phyloP scores from a whole-genome alignment of 2,888 invertebrate species.

The Amphipyra berbera region DNA sequence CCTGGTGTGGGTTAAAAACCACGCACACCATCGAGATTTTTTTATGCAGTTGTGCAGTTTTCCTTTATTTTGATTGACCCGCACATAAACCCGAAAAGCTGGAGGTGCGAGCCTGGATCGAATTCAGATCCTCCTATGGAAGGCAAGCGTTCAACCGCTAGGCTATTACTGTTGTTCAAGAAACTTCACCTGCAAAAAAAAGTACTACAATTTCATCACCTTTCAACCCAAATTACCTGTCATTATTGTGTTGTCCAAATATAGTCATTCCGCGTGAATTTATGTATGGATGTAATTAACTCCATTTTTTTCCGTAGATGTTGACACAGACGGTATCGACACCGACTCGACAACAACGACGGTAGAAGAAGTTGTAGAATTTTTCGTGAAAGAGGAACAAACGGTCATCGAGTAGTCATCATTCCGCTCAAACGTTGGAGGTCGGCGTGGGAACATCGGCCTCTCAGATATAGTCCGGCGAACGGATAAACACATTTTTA shows the following conservation, averaged over 20 bases:
- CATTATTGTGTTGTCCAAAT: background rate
- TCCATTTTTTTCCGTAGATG: constrained; percentile 90
- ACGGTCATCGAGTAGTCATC: constrained; percentile 93
- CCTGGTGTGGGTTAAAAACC: no score
- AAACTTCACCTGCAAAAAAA: no score
- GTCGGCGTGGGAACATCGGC: constrained; percentile 72
- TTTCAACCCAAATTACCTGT: no score
- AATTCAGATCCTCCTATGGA: no score
- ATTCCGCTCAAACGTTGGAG: constrained; percentile 73
- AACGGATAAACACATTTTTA: constrained; percentile 64
- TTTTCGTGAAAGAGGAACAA: constrained; percentile 99
- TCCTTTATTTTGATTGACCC: no score
- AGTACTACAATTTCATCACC: no score
- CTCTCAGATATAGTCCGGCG: constrained; percentile 65
- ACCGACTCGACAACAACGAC: constrained; percentile 94
- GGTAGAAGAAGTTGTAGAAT: constrained; percentile 98
- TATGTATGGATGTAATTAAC: background rate
- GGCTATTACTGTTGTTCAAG: no score
- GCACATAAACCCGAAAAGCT: no score
- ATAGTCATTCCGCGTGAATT: background rate
- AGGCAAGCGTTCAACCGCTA: no score
- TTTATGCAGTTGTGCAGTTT: no score
- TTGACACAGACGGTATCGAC: constrained; percentile 98
- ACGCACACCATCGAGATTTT: no score
- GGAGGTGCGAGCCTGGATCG: no score